Evolutionary conservation across 2,113 vertebrate genomes (phyloP).

Genomic region (Chaetura pelagica): DNA sequence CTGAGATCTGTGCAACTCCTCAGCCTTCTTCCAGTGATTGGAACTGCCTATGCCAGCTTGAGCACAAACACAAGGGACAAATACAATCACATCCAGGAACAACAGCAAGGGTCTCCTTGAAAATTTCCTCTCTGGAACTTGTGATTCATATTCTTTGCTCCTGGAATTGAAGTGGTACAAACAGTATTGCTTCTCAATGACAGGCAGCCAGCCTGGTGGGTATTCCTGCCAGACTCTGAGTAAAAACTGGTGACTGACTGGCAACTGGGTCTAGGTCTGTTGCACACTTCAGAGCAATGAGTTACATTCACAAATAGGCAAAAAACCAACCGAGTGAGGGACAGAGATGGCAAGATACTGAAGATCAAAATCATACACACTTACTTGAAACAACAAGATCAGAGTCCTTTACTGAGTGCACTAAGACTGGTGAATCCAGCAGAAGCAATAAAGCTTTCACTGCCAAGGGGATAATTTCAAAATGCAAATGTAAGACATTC

Average conservation of each 20-base stretch:
- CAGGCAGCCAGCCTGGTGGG: neutral
- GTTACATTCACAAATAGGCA: neutral
- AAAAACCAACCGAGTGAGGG: neutral
- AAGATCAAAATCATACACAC: neutral
- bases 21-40: neutral
- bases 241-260: neutral
- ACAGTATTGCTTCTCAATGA: neutral
- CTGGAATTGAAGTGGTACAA: neutral
- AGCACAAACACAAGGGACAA: neutral
- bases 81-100: neutral
- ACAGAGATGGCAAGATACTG: neutral
- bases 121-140: neutral
- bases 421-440: neutral
- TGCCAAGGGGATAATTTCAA: neutral
- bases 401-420: neutral
- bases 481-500: neutral
- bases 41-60: neutral
- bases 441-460: neutral
- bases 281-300: neutral
- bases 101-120: neutral
- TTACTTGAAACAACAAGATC: neutral
- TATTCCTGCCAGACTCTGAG: neutral
- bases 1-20: neutral
- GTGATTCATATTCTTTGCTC: neutral
- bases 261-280: neutral